Conservation (phyloP, 2,113 vertebrate genomes). For the Nymphicus hollandicus region DNA sequence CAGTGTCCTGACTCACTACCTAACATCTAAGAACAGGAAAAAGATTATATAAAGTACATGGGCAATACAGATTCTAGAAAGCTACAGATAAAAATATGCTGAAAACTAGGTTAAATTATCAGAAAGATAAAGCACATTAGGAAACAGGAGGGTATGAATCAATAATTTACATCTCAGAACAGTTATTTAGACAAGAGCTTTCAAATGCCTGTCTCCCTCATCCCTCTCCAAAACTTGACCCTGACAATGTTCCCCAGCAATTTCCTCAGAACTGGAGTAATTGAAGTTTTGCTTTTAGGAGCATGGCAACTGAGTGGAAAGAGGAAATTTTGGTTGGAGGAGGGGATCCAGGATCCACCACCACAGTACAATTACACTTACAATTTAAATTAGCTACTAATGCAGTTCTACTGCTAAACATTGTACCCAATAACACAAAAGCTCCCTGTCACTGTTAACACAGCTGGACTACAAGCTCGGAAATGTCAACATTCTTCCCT, state of each 20-base stretch:
- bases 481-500: constrained; percentile 46
- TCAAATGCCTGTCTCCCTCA: not conserved
- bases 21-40: not conserved
- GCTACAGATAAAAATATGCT: not conserved
- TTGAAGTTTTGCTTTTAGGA: not conserved
- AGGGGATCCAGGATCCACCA: not conserved
- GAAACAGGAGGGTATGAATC: constrained; percentile 15
- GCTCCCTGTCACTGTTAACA: constrained; percentile 29
- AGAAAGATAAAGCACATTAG: constrained; percentile 11
- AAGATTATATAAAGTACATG: not conserved
- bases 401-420: constrained; percentile 10
- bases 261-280: not conserved
- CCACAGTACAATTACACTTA: not conserved
- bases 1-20: not conserved
- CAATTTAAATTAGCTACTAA: constrained; percentile 24
- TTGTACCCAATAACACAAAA: constrained; percentile 23
- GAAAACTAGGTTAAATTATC: constrained; percentile 41
- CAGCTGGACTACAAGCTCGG: constrained; percentile 24
- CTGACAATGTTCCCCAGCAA: not conserved
- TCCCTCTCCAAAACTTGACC: not conserved
- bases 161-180: constrained; percentile 22
- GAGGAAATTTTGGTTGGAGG: not conserved
- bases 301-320: not conserved
- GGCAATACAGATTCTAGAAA: not conserved
- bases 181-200: constrained; percentile 9